A percentile compares a stretch with the other conserved stretches of the same genome.
phyloP scores from a whole-genome alignment of 2,888 invertebrate genomes.

The Sipha maydis region DNA sequence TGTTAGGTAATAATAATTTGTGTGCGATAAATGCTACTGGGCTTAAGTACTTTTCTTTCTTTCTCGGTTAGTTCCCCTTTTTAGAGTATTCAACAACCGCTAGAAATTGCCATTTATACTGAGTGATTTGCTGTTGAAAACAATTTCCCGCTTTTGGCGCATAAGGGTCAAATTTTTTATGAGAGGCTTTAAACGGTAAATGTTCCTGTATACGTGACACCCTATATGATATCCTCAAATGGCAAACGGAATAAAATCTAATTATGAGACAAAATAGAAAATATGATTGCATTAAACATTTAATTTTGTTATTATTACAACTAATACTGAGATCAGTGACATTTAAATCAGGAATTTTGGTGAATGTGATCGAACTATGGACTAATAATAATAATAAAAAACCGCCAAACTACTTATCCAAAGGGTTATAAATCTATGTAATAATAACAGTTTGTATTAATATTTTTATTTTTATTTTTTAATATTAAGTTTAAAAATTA shows the following conservation, averaged over 20 bases:
- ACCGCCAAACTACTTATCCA: too few species aligned
- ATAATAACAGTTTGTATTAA: too few species aligned
- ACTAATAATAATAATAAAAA: too few species aligned
- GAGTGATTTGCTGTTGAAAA: conserved; percentile 35
- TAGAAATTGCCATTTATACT: background rate
- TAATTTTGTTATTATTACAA: too few species aligned
- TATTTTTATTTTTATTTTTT: too few species aligned
- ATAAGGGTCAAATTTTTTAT: background rate
- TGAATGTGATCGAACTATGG: too few species aligned
- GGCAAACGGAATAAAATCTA: background rate
- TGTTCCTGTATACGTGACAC: background rate
- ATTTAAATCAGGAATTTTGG: too few species aligned
- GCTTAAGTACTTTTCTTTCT: conserved; percentile 3
- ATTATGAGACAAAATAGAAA: background rate
- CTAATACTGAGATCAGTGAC: too few species aligned
- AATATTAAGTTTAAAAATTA: background rate
- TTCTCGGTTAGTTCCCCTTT: background rate
- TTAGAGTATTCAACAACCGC: conserved; percentile 19
- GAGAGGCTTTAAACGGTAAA: background rate
- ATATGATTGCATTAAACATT: background rate
- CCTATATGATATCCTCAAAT: background rate
- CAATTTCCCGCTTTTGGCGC: conserved; percentile 1
- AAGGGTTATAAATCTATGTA: too few species aligned
- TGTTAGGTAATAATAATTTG: background rate
- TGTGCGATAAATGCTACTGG: background rate